Base-by-base conservation (phyloP, 2,888 invertebrate genomes). In the Meloe dianella region DNA sequence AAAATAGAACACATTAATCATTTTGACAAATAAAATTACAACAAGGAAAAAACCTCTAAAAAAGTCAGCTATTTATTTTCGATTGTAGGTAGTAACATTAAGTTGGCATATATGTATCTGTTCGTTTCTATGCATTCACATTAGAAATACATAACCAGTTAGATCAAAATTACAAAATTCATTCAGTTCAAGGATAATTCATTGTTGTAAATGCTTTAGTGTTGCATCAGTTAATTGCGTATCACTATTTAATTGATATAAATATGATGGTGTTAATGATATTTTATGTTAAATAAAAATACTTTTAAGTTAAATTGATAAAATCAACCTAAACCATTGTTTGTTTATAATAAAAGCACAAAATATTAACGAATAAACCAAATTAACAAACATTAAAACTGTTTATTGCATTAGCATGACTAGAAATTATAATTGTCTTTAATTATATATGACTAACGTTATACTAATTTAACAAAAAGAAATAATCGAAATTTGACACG, bases 381-480 rank as follows among this genome's bases (percentile, higher is more conserved):
- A 62, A 62, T 62, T 51, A 56, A 32, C 32, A 20, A 38, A 32
- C 59, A 8, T 62, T 29, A 30, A 32, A 30, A 30, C 29, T 32
- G 62, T 62, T 56, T 30, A 62, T 35, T 47, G 57, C 51, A 32
- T 56, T 54, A 51, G 58, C 67, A 64, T 64, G 67, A 67, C 67
- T 67, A 24, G 65, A 57, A 62, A 64, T 56, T 10, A 20, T 12
- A 51, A 22, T 24, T 51, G 51, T 22, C 10, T 51, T 10, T 12
- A 47, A 47, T 47, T 47, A 47, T 47, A 20, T 47, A 4, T 22
- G 20, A 20, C 9, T 22, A 20, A 47, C 7, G 47, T 9, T 47
- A 20, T 47, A n/a, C n/a, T n/a, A 47, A 20, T 47, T 47, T 47
- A 20, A 47, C 20, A 20, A 47, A 8, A 27, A 20, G 3, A 17